Percentiles rank a stretch among this genome's conserved stretches.
Evolutionary conservation across 2,888 invertebrate genomes (phyloP).

Genomic region (Periphyllus acericola): DNA sequence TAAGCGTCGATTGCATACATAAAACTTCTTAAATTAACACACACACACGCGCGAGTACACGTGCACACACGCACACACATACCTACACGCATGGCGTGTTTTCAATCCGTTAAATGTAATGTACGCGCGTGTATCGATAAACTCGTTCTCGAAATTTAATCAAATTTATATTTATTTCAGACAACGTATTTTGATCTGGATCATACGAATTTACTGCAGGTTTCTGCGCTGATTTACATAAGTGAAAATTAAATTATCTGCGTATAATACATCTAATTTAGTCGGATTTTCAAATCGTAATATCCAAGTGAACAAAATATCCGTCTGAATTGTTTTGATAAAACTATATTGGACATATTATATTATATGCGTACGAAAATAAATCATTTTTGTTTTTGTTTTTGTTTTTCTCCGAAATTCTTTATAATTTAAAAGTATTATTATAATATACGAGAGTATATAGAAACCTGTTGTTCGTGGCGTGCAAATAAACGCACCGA

Average conservation of each 20-base stretch:
- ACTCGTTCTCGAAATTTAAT: slow-evolving; percentile 38
- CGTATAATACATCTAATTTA: not conserved
- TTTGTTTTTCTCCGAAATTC: too few relatives aligned
- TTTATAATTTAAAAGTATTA: too few relatives aligned
- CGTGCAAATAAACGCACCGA: not conserved
- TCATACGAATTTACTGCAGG: slow-evolving; percentile 3
- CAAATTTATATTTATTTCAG: not conserved
- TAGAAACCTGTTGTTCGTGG: not conserved
- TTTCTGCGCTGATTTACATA: slow-evolving; percentile 17
- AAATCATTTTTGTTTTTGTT: too few relatives aligned
- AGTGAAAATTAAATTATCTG: slow-evolving; percentile 35
- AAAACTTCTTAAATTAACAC: slow-evolving; percentile 37
- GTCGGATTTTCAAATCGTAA: not conserved
- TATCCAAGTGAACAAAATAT: not conserved
- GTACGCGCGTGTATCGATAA: slow-evolving; percentile 14
- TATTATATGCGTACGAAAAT: too few relatives aligned
- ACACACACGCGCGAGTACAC: not conserved
- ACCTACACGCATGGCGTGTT: slow-evolving; percentile 39
- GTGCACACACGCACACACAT: not conserved
- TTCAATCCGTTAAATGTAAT: slow-evolving; percentile 24
- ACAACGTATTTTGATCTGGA: not conserved
- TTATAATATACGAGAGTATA: not conserved
- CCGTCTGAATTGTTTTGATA: too few relatives aligned
- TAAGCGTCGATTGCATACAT: not conserved
- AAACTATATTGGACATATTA: too few relatives aligned